A percentile compares a stretch with the other conserved stretches of the same genome.
Conservation (phyloP, 2,888 invertebrate genomes). For the Ischnura elegans region DNA sequence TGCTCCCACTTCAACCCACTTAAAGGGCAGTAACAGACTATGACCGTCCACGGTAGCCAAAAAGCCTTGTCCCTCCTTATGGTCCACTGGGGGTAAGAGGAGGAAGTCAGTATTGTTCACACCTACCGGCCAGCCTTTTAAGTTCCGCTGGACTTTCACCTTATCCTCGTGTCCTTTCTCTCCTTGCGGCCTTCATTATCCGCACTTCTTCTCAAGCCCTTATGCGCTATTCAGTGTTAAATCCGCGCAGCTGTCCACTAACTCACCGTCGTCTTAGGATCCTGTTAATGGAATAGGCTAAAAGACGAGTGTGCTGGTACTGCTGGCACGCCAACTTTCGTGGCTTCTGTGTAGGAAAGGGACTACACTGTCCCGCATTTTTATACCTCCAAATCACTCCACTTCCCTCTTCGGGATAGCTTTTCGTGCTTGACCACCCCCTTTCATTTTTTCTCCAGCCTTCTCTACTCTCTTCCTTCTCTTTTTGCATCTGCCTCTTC, state of each 20-base stretch:
- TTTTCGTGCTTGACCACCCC: not conserved
- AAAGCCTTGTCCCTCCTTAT: not conserved
- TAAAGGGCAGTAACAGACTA: not conserved
- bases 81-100: not conserved
- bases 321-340: too few relatives aligned
- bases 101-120: not conserved
- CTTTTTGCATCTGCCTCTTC: not conserved
- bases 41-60: not conserved
- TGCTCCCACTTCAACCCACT: not conserved
- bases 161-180: not conserved
- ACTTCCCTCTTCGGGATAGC: not conserved
- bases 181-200: slow-evolving; percentile 44
- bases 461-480: not conserved
- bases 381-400: not conserved
- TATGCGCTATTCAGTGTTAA: not conserved
- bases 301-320: not conserved
- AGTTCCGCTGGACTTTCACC: not conserved
- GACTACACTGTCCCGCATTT: not conserved
- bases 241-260: slow-evolving; percentile 42
- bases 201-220: not conserved
- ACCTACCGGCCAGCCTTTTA: not conserved
- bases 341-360: not conserved
- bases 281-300: not conserved
- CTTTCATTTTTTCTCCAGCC: not conserved
- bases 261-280: not conserved